Base-by-base conservation (phyloP, 2,797 vertebrate genomes). In the Cyprinella venusta region DNA sequence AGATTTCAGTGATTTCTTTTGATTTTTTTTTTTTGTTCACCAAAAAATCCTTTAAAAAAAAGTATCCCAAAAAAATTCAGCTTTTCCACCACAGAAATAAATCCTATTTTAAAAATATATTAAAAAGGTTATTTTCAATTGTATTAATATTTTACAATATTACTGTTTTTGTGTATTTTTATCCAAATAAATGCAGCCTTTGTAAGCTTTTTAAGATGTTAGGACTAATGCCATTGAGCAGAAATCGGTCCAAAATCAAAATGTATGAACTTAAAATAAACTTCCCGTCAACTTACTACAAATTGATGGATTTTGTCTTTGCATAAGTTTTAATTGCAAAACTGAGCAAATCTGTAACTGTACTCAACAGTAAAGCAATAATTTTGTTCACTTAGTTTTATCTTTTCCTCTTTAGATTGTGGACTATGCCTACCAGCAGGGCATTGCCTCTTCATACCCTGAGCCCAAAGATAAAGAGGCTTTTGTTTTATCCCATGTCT, bases 401-500 rank as follows among this genome's bases (percentile, higher is more conserved):
- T n/a, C 24, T 4, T 16, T 45, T 67, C 13, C 71, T 2, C 82
- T 85, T n/a, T 93, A 99, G 98, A 87, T 99, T 12, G 93, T 99
- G 81, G 92, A 97, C 90, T 95, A 97, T 50, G 98, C 97, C 33
- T 99, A 99, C 93, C 96, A 93, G 90, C 91, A 96, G 30, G 94
- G 94, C 90, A 91, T 97, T 7, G 98, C 98, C 63, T 97, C 97
- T 2, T 90, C 91, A 89, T 97, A 99, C 86, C 98, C 98, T 0
- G 98, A 99, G 88, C 98, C 98, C 6, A 93, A 96, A 91, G 97
- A 99, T 94, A 99, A 99, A 92, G 96, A 98, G 88, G 93, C 96
- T n/a, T 99, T 99, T 86, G 93, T 99, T 86, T 94, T 96, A 81
- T 96, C 93, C 59, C 93, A 95, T 33, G 74, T 98, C 89, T 99